phyloP scores from a whole-genome alignment of 2,888 invertebrate genomes.

The Nephrotoma flavescens region DNA sequence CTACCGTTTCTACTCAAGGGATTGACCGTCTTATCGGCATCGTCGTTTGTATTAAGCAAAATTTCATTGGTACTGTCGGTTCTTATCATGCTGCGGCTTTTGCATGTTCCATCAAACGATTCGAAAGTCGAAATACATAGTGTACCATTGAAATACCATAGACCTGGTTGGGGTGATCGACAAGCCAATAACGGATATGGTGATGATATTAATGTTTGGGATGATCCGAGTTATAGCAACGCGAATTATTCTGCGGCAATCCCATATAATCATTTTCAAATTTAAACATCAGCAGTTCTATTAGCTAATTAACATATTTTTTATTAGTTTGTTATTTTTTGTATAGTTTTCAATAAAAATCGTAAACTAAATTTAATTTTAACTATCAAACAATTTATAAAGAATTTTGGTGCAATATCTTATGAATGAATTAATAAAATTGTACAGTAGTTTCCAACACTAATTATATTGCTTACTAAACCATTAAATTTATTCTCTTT shows the following conservation, averaged over 20 bases:
- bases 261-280: not conserved
- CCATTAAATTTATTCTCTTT: no score
- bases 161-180: not conserved
- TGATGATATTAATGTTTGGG: not conserved
- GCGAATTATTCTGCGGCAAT: not conserved
- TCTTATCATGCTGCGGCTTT: not conserved
- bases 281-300: not conserved
- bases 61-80: not conserved
- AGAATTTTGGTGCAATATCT: no score
- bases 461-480: no score
- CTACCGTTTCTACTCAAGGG: not conserved
- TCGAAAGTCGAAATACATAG: not conserved
- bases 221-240: not conserved
- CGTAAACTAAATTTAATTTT: not conserved
- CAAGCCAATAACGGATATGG: not conserved
- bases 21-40: not conserved
- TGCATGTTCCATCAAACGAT: not conserved
- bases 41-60: not conserved
- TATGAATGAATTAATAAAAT: no score
- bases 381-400: no score
- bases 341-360: not conserved
- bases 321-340: not conserved
- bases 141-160: not conserved
- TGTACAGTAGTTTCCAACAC: no score
- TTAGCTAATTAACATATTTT: not conserved